Base-by-base conservation (phyloP, 2,888 invertebrate genomes). In the Eristalinus sepulchralis region DNA sequence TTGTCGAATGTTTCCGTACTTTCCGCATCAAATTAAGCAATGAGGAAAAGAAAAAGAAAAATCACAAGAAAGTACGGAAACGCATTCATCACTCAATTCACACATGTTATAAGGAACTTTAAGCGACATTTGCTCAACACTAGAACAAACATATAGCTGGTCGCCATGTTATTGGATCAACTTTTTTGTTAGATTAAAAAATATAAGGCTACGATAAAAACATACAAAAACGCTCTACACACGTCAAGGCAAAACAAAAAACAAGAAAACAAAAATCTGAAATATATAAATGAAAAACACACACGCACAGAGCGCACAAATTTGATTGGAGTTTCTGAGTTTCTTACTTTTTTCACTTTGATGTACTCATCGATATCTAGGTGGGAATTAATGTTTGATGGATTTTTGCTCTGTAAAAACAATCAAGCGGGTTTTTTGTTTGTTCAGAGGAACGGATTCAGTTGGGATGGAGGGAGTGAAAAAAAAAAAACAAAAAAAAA, bases 271-370 rank as follows among this genome's bases (percentile, higher is more conserved):
- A 22, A 1, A 36, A 36, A 17, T 22, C 3, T 20, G n/a, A n/a
- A 17, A n/a, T 17, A 47, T 17, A 47, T 8, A 1, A 39, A 13
- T 3, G n/a, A 39, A 47, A 47, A 47, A 13, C 47, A 47, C 47
- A 47, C 47, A 17, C 17, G 17, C 17, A 47, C 39, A 6, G 31
- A 31, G 2, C 31, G 6, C 39, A 47, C n/a, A 47, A 77, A 68
- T 59, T 59, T 33, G 36, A 17, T 36, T 47, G 47, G 17, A 47
- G 17, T 8, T 47, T 47, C 47, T 47, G 8, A 17, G 8, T 47
- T 31, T 60, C 82, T 82, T 86, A 86, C 85, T 86, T 82, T 82
- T 82, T 73, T 77, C 13, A 53, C 13, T 71, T 72, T 71, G 60
- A 72, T 27, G 77, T 70, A 70, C 10, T 78, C 85, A 22, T 82